Evolutionary conservation across 2,797 vertebrate genomes (phyloP).

Genomic region (Fundulus diaphanus): DNA sequence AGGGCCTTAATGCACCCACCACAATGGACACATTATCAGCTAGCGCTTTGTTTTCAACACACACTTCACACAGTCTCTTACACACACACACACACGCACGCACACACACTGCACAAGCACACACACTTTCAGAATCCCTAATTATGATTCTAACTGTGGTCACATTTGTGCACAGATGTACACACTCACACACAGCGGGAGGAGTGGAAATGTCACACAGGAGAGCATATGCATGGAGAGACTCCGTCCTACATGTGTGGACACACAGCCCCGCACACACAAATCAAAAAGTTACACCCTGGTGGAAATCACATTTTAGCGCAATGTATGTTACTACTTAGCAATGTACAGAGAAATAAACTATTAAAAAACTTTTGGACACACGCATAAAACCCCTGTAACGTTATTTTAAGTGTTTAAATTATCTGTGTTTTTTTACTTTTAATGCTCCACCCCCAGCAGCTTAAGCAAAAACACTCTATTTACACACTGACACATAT

Average conservation of each 20-base stretch:
- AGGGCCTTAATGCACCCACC: conserved; percentile 89
- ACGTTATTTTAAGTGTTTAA: neutral
- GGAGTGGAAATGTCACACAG: conserved; percentile 57
- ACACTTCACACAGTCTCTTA: conserved; percentile 73
- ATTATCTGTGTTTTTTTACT: neutral
- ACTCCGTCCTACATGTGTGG: conserved; percentile 29
- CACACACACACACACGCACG: conserved; percentile 47
- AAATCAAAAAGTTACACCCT: neutral
- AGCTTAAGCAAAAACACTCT: neutral
- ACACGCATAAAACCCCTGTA: neutral
- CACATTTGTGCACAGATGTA: conserved; percentile 36
- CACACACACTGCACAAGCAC: conserved; percentile 13
- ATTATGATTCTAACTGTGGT: conserved; percentile 63
- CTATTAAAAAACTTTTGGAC: neutral
- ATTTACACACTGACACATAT: neutral
- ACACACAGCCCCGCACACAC: neutral
- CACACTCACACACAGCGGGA: conserved; percentile 22
- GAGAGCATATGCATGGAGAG: conserved; percentile 46
- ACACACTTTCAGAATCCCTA: conserved; percentile 52
- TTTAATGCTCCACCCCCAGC: neutral
- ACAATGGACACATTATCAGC: conserved; percentile 94
- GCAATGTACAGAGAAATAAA: neutral
- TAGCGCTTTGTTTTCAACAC: conserved; percentile 89
- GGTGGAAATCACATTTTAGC: neutral
- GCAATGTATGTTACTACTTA: neutral